Percentiles rank a stretch among this genome's conserved stretches.
These are phyloP conservation scores for Lytechinus pictus DNA, from an alignment of 35 echinoderm and acorn worm species.

Conservation along the genomic window DNA sequence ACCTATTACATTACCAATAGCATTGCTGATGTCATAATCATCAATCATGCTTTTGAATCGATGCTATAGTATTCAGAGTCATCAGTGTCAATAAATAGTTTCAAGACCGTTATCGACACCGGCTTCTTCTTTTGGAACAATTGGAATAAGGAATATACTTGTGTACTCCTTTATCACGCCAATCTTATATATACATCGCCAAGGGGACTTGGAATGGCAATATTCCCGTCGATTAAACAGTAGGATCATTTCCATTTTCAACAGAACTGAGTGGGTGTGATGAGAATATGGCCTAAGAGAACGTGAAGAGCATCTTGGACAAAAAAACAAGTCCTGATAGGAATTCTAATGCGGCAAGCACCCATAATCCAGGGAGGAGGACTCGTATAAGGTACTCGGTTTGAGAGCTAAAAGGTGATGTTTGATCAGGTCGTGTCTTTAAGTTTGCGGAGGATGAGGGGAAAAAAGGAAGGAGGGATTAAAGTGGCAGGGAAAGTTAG, in stretches of 20 bases:
- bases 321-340: not conserved
- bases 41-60: too few species aligned
- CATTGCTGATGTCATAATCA: too few species aligned
- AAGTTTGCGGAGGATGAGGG: not conserved
- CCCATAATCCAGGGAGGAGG: not conserved
- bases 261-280: not conserved
- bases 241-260: not conserved
- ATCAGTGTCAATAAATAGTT: too few species aligned
- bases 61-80: too few species aligned
- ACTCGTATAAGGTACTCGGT: not conserved
- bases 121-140: not conserved
- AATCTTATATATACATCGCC: not conserved
- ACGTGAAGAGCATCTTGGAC: not conserved
- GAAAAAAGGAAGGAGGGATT: not conserved
- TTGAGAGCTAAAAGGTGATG: not conserved
- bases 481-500: not conserved
- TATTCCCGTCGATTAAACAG: not conserved
- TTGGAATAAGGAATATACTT: not conserved
- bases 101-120: not conserved
- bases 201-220: not conserved
- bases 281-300: not conserved
- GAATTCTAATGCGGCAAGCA: conserved; percentile 1
- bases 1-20: too few species aligned
- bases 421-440: too few species aligned
- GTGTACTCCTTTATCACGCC: not conserved